Conservation (phyloP, 2,888 invertebrate species). For the Temnothorax ravouxi region DNA sequence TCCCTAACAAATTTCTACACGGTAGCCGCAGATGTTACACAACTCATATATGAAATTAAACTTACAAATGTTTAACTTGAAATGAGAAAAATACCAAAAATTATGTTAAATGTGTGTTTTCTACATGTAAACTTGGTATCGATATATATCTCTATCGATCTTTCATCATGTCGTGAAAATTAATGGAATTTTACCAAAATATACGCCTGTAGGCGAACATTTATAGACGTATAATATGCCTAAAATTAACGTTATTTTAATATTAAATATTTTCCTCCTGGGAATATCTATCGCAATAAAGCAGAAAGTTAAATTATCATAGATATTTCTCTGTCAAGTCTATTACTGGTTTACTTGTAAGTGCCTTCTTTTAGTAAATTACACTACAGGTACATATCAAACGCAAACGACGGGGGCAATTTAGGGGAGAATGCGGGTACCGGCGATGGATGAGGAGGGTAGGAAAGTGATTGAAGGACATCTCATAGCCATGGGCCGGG, state of each 20-base stretch:
- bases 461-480: constrained; percentile 54
- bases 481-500: constrained; percentile 46
- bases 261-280: background rate
- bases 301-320: constrained; percentile 3
- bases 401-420: background rate
- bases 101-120: background rate
- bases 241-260: background rate
- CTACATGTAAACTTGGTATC: no score
- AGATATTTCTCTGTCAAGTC: background rate
- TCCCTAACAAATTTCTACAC: no score
- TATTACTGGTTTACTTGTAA: background rate
- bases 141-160: no score
- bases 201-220: no score
- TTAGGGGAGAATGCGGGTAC: constrained; percentile 2
- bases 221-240: no score
- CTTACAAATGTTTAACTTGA: background rate
- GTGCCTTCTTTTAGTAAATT: constrained; percentile 9
- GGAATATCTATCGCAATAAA: background rate
- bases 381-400: background rate
- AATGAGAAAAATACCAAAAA: background rate
- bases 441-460: background rate
- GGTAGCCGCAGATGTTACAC: no score
- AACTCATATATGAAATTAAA: background rate
- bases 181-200: no score
- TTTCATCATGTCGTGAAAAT: constrained; percentile 18